These are phyloP conservation scores for Epinephelus coioides DNA, from an alignment of 2,797 vertebrate genomes.

Conservation along the genomic window DNA sequence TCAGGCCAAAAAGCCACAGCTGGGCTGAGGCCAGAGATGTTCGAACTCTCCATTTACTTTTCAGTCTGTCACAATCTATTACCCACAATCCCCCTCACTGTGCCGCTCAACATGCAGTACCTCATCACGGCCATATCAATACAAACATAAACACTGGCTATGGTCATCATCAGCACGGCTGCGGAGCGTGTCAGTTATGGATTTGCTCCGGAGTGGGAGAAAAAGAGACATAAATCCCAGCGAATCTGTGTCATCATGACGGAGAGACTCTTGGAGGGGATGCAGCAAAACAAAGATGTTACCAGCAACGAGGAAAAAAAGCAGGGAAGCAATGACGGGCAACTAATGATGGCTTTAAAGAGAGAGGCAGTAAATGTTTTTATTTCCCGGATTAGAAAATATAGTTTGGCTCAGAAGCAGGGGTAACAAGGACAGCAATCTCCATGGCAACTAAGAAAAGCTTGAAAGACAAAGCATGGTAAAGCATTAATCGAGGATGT, in stretches of 20 bases:
- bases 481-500: constrained; percentile 49
- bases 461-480: constrained; percentile 59
- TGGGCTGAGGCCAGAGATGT: constrained; percentile 68
- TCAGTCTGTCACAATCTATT: constrained; percentile 79
- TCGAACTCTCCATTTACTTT: constrained; percentile 73
- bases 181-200: constrained; percentile 38
- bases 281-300: constrained; percentile 48
- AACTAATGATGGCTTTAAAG: constrained; percentile 29
- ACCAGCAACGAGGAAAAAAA: constrained; percentile 9
- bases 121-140: constrained; percentile 59
- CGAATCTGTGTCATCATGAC: constrained; percentile 45
- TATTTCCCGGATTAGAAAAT: constrained; percentile 35
- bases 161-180: constrained; percentile 43
- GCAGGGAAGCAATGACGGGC: neutral
- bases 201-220: constrained; percentile 43
- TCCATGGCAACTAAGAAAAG: constrained; percentile 81
- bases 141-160: constrained; percentile 65
- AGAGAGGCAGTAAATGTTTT: constrained; percentile 41
- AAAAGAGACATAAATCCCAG: constrained; percentile 19
- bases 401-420: constrained; percentile 52
- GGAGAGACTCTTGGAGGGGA: constrained; percentile 26
- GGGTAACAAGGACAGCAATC: constrained; percentile 64
- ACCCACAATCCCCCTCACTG: constrained; percentile 51
- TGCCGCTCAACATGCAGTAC: constrained; percentile 43
- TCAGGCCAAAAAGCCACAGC: constrained; percentile 79